A percentile compares a stretch with the other conserved stretches of the same genome.
Evolutionary conservation across 2,113 vertebrate species (phyloP).

Genomic region (Climacteris rufus): DNA sequence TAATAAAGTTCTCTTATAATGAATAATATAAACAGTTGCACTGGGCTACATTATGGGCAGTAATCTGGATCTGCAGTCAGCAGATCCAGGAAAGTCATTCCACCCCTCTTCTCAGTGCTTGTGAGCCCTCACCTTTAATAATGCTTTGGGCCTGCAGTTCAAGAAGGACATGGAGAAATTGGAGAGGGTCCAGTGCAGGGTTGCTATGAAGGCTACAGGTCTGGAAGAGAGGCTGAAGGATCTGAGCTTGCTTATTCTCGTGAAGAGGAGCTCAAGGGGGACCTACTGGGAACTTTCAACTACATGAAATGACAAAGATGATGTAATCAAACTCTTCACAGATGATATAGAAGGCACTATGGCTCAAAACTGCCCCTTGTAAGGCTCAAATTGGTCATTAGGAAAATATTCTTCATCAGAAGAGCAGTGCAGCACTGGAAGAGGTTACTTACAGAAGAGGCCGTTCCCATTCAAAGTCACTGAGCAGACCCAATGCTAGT

Average conservation of each 20-base stretch:
- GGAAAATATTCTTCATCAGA: background rate
- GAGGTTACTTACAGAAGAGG: background rate
- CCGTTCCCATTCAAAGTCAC: background rate
- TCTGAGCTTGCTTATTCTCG: background rate
- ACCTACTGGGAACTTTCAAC: background rate
- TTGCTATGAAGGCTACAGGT: background rate
- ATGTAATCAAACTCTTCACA: background rate
- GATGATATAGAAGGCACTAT: background rate
- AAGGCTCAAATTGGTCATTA: background rate
- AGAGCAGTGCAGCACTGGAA: background rate
- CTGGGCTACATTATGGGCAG: background rate
- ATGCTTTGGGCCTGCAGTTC: background rate
- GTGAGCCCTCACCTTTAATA: background rate
- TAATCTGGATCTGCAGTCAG: no score
- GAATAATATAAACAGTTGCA: background rate
- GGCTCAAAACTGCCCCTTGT: background rate
- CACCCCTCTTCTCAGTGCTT: background rate
- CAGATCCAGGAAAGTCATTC: background rate
- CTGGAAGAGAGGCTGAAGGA: background rate
- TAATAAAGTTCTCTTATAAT: background rate
- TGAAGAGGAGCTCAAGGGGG: background rate
- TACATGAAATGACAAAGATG: background rate
- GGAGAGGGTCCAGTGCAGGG: background rate
- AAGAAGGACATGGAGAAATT: background rate
- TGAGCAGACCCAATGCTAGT: background rate